Conservation (phyloP, 2,797 vertebrate species). For the Mormyrops attenuatus region DNA sequence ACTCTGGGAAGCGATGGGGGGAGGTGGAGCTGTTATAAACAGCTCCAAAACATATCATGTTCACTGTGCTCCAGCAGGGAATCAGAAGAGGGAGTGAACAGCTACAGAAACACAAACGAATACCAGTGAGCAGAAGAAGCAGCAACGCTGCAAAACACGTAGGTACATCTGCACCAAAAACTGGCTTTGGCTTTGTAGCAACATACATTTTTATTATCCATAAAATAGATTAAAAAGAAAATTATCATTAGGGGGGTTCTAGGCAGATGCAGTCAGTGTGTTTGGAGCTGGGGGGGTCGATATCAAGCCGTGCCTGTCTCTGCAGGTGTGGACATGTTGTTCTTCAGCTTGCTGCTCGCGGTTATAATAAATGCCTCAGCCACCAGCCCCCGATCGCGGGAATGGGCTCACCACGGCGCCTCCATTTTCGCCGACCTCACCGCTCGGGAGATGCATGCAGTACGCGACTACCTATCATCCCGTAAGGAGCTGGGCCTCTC, state of each 20-base stretch:
- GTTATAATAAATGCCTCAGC: constrained; percentile 26
- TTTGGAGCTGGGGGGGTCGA: not conserved
- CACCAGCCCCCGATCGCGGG: constrained; percentile 39
- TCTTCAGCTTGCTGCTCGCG: constrained; percentile 47
- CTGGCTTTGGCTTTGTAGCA: not conserved
- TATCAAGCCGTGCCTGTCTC: constrained; percentile 24
- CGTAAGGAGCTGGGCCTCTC: constrained; percentile 63
- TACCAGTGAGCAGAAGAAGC: not conserved
- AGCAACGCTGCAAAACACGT: not conserved
- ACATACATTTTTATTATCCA: not conserved
- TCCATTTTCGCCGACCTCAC: constrained; percentile 79
- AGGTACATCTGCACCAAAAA: constrained; percentile 1
- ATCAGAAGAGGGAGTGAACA: not conserved
- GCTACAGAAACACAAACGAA: not conserved
- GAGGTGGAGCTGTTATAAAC: constrained; percentile 26
- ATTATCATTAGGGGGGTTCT: not conserved
- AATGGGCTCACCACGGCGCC: constrained; percentile 64
- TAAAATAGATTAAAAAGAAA: not conserved
- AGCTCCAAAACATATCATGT: constrained; percentile 1
- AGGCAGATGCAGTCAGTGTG: not conserved
- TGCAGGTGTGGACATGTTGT: constrained; percentile 50
- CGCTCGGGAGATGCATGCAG: constrained; percentile 60
- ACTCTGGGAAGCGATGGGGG: constrained; percentile 24
- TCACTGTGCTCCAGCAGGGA: not conserved
- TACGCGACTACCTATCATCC: constrained; percentile 68